Conservation (phyloP, 2,888 invertebrate genomes). For the Apeira syringaria region DNA sequence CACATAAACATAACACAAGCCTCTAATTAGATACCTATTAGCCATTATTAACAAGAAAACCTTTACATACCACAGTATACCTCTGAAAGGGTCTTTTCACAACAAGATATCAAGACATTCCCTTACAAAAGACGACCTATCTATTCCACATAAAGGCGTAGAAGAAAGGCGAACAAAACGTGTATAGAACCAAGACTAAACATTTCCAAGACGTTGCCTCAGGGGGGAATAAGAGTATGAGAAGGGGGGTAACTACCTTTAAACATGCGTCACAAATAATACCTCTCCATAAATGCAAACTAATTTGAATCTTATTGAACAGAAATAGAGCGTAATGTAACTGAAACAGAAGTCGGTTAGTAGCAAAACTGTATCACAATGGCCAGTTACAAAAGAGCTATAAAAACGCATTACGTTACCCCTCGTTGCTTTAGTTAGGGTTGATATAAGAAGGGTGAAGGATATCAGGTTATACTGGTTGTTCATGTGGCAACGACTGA, state of each 20-base stretch:
- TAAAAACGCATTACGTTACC: slow-evolving; percentile 52
- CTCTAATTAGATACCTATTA: slow-evolving; percentile 21
- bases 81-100: slow-evolving; percentile 26
- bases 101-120: slow-evolving; percentile 28
- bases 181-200: slow-evolving; percentile 71
- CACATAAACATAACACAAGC: not conserved
- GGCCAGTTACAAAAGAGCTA: slow-evolving; percentile 59
- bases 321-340: not conserved
- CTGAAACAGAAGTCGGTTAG: slow-evolving; percentile 14
- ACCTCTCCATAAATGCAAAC: slow-evolving; percentile 4
- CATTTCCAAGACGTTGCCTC: slow-evolving; percentile 73
- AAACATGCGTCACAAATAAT: slow-evolving; percentile 17
- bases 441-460: slow-evolving; percentile 30
- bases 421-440: slow-evolving; percentile 30
- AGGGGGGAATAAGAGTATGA: slow-evolving; percentile 38
- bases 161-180: slow-evolving; percentile 75
- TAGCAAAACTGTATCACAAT: slow-evolving; percentile 30
- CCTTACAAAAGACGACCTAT: slow-evolving; percentile 38
- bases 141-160: slow-evolving; percentile 61
- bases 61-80: slow-evolving; percentile 16
- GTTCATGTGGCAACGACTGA: no score
- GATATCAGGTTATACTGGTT: slow-evolving; percentile 40
- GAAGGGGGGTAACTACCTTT: slow-evolving; percentile 38
- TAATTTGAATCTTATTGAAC: slow-evolving; percentile 39
- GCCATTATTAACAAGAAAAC: slow-evolving; percentile 19